phyloP scores from a whole-genome alignment of 1,140 invertebrate genomes.

The Neodiprion pinetum region DNA sequence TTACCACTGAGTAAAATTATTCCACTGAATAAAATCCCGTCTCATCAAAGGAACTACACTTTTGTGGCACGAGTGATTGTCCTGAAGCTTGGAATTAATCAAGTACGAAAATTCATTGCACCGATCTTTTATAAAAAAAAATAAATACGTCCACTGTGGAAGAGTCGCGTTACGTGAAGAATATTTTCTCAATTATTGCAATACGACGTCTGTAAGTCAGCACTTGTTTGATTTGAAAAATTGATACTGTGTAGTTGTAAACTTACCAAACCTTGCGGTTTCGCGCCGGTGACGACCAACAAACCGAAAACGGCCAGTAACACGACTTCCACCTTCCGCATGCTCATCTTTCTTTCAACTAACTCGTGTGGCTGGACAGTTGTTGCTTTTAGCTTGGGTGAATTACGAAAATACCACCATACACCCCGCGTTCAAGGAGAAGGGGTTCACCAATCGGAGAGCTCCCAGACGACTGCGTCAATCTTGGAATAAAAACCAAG shows the following conservation, averaged over 20 bases:
- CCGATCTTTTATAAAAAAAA: too few species aligned
- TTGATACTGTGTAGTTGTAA: background rate
- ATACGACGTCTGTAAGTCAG: too few species aligned
- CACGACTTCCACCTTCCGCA: slow-evolving; percentile 9
- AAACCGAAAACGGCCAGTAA: slow-evolving; percentile 1
- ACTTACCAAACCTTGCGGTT: background rate
- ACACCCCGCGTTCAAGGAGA: background rate
- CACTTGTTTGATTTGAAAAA: too few species aligned
- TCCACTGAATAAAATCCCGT: too few species aligned
- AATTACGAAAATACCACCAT: background rate
- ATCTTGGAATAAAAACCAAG: background rate
- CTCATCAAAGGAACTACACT: too few species aligned
- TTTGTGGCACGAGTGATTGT: too few species aligned
- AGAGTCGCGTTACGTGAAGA: too few species aligned
- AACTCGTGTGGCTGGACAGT: background rate
- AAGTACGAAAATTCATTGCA: too few species aligned
- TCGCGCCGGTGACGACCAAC: background rate
- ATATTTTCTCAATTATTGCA: too few species aligned
- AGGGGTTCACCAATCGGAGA: slow-evolving; percentile 6
- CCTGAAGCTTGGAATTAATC: too few species aligned
- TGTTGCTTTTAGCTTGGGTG: background rate
- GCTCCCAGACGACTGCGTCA: background rate
- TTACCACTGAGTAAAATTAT: too few species aligned
- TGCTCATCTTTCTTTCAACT: background rate
- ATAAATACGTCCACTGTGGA: too few species aligned